A percentile compares a stretch with the other conserved stretches of the same genome.
Conservation (phyloP, 2,888 invertebrate genomes). For the Entomobrya proxima region DNA sequence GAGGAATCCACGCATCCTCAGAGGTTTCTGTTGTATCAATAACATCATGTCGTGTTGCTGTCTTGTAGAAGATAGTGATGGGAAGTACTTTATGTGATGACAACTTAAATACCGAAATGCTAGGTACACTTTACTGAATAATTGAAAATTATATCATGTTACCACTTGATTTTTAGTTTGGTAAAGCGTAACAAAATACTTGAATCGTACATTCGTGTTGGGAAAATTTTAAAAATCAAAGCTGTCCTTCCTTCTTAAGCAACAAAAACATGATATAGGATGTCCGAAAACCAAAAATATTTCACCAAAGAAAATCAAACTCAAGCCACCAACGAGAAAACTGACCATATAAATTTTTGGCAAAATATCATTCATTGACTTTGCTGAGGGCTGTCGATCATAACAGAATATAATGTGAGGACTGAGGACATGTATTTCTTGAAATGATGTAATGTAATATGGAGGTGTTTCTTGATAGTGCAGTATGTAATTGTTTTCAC, state of each 20-base stretch:
- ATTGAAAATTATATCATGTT: neutral
- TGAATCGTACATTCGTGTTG: neutral
- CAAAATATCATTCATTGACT: neutral
- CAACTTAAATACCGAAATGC: neutral
- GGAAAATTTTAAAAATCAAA: slow-evolving; percentile 32
- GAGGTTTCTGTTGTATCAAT: neutral
- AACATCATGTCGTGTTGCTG: slow-evolving; percentile 7
- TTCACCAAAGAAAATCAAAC: slow-evolving; percentile 24
- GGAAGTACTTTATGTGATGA: neutral
- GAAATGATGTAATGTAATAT: too few species aligned
- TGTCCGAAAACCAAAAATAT: slow-evolving; percentile 22
- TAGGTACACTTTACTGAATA: neutral
- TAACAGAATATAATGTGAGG: too few species aligned
- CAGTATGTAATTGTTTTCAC: too few species aligned
- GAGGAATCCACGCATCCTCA: slow-evolving; percentile 30
- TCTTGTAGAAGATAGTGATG: neutral
- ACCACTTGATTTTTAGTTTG: slow-evolving; percentile 1
- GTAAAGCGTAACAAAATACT: neutral
- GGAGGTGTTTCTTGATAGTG: too few species aligned
- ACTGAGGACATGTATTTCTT: too few species aligned
- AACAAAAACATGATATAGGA: too few species aligned
- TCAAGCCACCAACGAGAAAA: neutral
- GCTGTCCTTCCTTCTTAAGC: slow-evolving; percentile 23
- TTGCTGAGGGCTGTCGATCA: neutral
- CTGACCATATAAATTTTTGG: neutral